Evolutionary conservation across 2,797 vertebrate species (phyloP).

Genomic region (Neopelma chrysocephalum): DNA sequence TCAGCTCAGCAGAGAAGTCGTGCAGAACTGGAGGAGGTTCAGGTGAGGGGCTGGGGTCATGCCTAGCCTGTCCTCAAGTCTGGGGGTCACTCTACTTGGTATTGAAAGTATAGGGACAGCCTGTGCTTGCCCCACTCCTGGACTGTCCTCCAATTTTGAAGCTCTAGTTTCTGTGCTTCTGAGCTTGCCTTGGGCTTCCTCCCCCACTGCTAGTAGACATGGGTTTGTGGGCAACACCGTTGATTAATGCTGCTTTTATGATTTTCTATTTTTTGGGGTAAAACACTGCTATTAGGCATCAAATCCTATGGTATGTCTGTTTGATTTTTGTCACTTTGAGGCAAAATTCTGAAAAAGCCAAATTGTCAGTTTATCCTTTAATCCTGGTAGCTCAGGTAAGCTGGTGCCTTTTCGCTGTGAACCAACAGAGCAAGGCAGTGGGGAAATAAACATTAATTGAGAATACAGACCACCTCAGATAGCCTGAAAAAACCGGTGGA

Average conservation of each 20-base stretch:
- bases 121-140: background rate
- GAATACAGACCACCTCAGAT: background rate
- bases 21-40: background rate
- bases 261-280: background rate
- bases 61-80: background rate
- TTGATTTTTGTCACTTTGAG: background rate
- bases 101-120: background rate
- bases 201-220: fast-evolving
- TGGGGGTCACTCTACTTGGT: fast-evolving
- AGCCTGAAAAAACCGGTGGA: background rate
- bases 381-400: background rate
- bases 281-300: background rate
- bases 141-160: background rate
- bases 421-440: background rate
- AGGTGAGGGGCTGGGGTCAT: background rate
- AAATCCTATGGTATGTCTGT: background rate
- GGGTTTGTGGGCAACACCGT: background rate
- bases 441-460: background rate
- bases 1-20: background rate
- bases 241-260: background rate
- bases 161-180: background rate
- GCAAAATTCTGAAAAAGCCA: background rate
- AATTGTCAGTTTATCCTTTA: background rate
- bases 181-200: background rate
- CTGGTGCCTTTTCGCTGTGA: background rate